Evolutionary conservation across 2,797 vertebrate genomes (phyloP), one percentile per base, ranked within the genome.

Genomic region (Poecile montanus): DNA sequence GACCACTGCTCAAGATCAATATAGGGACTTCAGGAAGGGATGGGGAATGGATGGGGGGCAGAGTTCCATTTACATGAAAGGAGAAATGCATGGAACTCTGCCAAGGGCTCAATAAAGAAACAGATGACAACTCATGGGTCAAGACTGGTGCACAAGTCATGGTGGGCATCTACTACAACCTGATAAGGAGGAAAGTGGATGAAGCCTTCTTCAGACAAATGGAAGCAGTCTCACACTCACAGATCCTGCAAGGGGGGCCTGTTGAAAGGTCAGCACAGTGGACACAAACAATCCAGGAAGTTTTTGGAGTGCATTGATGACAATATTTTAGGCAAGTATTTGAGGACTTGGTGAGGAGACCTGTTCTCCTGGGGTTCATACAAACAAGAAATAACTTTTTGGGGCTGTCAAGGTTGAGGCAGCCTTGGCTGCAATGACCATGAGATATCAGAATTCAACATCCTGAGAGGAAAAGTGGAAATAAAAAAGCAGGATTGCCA

Each of bases 21-120:
- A 34, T 5, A 36, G 38, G 29, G 22, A 9, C 21, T 85, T 77
- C 25, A 60, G 50, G 40, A 58, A 61, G 18, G 29, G 11, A 10
- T 44, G 15, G 19, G 27, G 9, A 6, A 5, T 16, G 45, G 4
- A 10, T 4, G 6, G 1, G 4, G 9, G 4, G 1, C 16, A 62
- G 56, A 48, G 10, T 7, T 74, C 7, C 6, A 19, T 75, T 67
- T 47, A 47, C 2, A 3, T 13, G 11, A 36, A 9, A 29, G 16
- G 3, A 78, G 16, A 45, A 78, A 45, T n/a, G 11, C 3, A 12
- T 26, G 19, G 27, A 44, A 13, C 7, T 71, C 42, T 63, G 23
- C 25, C 45, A 42, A 34, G 30, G 36, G 40, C 26, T 67, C 40
- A 26, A 13, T n/a, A 16, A 47, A 26, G 23, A 88, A 18, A 8